A percentile compares a stretch with the other conserved stretches of the same genome.
Conservation (phyloP, 2,113 vertebrate species). For the Aplodontia rufa region DNA sequence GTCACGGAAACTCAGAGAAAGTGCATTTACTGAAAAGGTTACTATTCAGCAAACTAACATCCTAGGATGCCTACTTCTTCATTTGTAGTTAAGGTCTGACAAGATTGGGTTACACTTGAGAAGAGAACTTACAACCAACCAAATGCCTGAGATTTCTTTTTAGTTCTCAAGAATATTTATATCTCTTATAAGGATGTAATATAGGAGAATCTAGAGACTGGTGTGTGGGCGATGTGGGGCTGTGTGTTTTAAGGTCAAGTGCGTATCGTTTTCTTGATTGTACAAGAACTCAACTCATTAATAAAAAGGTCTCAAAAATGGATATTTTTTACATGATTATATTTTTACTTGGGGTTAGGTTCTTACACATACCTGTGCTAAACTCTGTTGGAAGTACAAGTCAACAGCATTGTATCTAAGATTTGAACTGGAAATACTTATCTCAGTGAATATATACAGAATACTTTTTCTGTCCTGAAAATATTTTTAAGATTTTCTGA, state of each 20-base stretch:
- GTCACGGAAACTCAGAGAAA: neutral
- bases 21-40: neutral
- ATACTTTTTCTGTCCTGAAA: neutral
- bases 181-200: no score
- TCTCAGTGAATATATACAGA: neutral
- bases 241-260: no score
- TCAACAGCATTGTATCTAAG: neutral
- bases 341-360: neutral
- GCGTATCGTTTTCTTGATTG: no score
- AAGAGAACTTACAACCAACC: neutral
- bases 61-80: neutral
- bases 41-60: neutral
- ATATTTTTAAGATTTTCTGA: neutral
- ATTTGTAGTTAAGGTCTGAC: neutral
- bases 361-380: neutral
- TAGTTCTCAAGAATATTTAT: neutral
- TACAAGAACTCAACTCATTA: no score
- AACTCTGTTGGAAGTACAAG: neutral
- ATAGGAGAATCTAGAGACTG: no score
- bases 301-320: no score
- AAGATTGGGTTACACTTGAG: neutral
- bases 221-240: no score
- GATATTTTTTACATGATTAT: neutral
- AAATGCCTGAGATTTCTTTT: neutral
- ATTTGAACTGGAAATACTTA: neutral